phyloP scores from a whole-genome alignment of 2,113 vertebrate species.

The Oxyruncus cristatus region DNA sequence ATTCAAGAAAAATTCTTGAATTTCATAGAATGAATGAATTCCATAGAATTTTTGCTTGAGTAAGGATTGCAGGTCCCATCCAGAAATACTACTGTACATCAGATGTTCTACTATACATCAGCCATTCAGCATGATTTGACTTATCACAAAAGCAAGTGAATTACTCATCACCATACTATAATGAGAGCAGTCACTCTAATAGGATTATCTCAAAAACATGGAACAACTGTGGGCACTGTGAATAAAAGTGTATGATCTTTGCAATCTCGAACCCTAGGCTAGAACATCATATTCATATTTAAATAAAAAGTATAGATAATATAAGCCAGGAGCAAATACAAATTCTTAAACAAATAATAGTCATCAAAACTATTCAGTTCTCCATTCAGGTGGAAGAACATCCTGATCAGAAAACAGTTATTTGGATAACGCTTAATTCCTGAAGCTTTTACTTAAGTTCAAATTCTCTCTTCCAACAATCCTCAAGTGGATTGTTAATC shows the following conservation, averaged over 20 bases:
- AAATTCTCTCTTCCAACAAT: not conserved
- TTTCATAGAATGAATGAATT: slow-evolving; percentile 19
- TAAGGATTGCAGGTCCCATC: slow-evolving; percentile 43
- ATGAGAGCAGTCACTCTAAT: slow-evolving; percentile 38
- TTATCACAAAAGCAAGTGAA: slow-evolving; percentile 41
- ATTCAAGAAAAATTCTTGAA: slow-evolving; percentile 48
- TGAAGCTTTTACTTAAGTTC: slow-evolving; percentile 1
- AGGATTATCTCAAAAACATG: slow-evolving; percentile 35
- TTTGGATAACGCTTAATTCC: slow-evolving; percentile 10
- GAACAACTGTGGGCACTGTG: slow-evolving; percentile 56
- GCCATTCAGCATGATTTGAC: slow-evolving; percentile 30
- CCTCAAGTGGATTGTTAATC: not conserved
- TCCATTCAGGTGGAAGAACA: slow-evolving; percentile 11
- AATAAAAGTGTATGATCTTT: slow-evolving; percentile 63
- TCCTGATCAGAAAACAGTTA: slow-evolving; percentile 26
- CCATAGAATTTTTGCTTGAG: slow-evolving; percentile 50
- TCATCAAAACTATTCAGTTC: slow-evolving; percentile 17
- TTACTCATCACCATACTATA: slow-evolving; percentile 35
- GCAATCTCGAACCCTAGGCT: slow-evolving; percentile 54
- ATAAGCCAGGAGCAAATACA: slow-evolving; percentile 50
- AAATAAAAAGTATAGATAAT: slow-evolving; percentile 61
- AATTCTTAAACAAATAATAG: slow-evolving; percentile 26
- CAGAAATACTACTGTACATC: slow-evolving; percentile 27
- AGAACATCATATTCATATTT: slow-evolving; percentile 48
- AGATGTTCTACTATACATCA: slow-evolving; percentile 30